Evolutionary conservation across 2,888 invertebrate species (phyloP), one percentile per base, ranked within the genome.

Genomic region (Dromius quadrimaculatus): DNA sequence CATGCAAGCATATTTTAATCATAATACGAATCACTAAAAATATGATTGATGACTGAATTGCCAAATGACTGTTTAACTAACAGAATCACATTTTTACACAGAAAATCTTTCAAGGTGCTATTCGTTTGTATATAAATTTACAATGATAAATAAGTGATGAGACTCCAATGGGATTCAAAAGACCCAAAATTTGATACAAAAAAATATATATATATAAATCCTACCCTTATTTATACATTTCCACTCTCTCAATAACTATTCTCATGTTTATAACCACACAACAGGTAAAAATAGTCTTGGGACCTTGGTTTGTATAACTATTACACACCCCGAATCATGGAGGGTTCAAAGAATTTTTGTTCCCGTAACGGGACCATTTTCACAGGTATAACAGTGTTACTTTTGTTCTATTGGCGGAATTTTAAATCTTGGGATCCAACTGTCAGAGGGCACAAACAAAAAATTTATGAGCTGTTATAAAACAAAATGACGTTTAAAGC

Each of bases 381-480:
- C 32, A 54, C 50, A 54, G 50, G 50, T 54, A 54, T n/a, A 54
- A 8, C 13, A 28, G 23, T 28, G 28, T 15, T 15, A 63, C 45
- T 45, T 45, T 63, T 63, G 63, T 65, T 65, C 34, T 50, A 65
- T 65, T 65, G 50, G 65, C 32, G 50, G 65, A 65, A 50, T 65
- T 50, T 43, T 19, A 65, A 47, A 50, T 50, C 19, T 50, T 15
- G 34, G 34, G n/a, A 28, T 50, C 50, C 32, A 34, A 50, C 50
- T 50, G 50, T 34, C 50, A 50, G 36, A 65, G 65, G 50, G 65
- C 65, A 23, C 34, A 36, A n/a, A 23, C 61, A 61, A 47, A 65
- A 65, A 43, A 64, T 47, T 45, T 45, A 45, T 64, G 47, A 36
- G 50, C 45, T 34, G 65, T 65, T 65, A 45, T 47, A 65, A 65